phyloP scores from a whole-genome alignment of 2,113 vertebrate species.

The Philantomba maxwellii region DNA sequence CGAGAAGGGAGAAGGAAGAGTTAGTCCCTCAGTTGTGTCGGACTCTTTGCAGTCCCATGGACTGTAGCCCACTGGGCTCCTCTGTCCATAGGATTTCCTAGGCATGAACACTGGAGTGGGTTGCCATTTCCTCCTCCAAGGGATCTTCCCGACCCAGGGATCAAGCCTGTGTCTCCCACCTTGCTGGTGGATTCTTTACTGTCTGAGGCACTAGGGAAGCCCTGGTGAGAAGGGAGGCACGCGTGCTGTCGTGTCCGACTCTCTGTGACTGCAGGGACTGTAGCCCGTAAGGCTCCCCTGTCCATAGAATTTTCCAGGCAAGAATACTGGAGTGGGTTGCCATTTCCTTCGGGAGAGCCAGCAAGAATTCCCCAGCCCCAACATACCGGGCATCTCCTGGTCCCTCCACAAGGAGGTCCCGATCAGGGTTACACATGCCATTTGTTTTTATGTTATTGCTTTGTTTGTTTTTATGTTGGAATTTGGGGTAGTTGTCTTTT shows the following conservation, averaged over 20 bases:
- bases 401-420: neutral
- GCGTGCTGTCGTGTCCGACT: neutral
- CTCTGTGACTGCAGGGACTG: neutral
- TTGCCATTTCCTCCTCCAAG: neutral
- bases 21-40: neutral
- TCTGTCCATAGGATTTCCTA: neutral
- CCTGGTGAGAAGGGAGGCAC: neutral
- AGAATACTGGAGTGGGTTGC: neutral
- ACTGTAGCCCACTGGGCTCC: neutral
- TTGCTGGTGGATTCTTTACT: neutral
- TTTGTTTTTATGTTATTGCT: neutral
- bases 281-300: rapidly evolving
- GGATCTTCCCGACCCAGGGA: neutral
- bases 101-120: neutral
- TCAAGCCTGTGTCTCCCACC: neutral
- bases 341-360: neutral
- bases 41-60: neutral
- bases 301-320: neutral
- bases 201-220: neutral
- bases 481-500: neutral
- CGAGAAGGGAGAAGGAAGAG: neutral
- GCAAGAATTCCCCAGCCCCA: neutral
- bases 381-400: rapidly evolving
- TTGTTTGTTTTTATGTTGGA: neutral
- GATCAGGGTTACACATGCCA: neutral